Conservation (phyloP, 2,797 vertebrate species). For the Sparus aurata region DNA sequence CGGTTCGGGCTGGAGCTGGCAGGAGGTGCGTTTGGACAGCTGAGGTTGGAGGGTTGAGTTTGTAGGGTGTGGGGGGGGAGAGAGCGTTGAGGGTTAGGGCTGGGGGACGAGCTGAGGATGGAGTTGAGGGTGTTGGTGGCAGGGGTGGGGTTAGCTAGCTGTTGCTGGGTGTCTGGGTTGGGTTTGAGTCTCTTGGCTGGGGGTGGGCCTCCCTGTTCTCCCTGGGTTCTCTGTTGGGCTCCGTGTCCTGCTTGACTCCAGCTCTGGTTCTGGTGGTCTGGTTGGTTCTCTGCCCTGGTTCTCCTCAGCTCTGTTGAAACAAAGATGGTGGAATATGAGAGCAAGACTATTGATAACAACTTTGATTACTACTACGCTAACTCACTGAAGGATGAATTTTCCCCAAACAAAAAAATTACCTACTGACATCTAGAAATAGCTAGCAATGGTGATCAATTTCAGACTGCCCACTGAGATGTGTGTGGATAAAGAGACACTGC, state of each 20-base stretch:
- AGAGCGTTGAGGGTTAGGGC: conserved; percentile 83
- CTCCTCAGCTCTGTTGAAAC: conserved; percentile 90
- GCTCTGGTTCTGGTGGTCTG: conserved; percentile 72
- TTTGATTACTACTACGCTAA: background rate
- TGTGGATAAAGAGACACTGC: background rate
- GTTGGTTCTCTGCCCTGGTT: conserved; percentile 88
- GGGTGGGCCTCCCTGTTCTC: conserved; percentile 90
- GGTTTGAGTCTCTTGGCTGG: conserved; percentile 97
- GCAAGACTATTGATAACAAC: background rate
- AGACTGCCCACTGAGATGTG: background rate
- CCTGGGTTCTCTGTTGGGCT: conserved; percentile 65
- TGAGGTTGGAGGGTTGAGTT: conserved; percentile 89
- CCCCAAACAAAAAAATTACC: background rate
- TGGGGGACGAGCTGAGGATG: conserved; percentile 77
- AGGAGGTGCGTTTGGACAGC: conserved; percentile 80
- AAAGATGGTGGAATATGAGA: conserved; percentile 29
- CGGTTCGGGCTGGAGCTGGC: conserved; percentile 81
- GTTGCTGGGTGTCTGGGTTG: conserved; percentile 92
- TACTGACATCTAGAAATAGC: background rate
- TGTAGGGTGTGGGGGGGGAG: conserved; percentile 80
- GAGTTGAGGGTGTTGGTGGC: conserved; percentile 85
- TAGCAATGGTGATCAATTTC: background rate
- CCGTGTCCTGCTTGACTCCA: conserved; percentile 79
- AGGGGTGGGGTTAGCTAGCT: conserved; percentile 89
- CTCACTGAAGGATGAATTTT: background rate